Conservation (phyloP, 2,888 invertebrate genomes). For the Sicus ferrugineus region DNA sequence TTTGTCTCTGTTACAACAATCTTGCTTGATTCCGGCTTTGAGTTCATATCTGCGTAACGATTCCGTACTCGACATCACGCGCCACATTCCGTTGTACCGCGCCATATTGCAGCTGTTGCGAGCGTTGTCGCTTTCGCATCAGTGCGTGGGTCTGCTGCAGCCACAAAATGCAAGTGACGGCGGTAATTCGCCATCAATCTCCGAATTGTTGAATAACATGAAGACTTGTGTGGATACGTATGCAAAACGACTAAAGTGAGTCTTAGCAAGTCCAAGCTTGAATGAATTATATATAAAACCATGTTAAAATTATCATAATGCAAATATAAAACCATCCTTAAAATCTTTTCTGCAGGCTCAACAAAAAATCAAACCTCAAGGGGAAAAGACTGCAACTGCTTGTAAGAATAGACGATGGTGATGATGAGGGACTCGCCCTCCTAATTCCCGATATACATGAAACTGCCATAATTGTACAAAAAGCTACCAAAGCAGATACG, state of each 20-base stretch:
- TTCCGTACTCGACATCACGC: conserved; percentile 96
- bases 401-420: conserved; percentile 73
- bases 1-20: conserved; percentile 78
- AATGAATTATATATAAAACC: no score
- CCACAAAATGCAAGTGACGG: conserved; percentile 66
- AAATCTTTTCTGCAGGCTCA: conserved; percentile 67
- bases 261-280: conserved; percentile 30
- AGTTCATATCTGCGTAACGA: conserved; percentile 93
- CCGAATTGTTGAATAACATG: conserved; percentile 84
- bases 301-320: no score
- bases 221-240: conserved; percentile 91
- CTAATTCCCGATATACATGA: conserved; percentile 90
- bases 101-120: conserved; percentile 83
- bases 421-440: conserved; percentile 87
- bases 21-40: conserved; percentile 86
- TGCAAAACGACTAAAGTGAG: conserved; percentile 81
- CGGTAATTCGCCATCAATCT: conserved; percentile 71
- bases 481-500: conserved; percentile 57
- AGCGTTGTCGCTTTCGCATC: conserved; percentile 73
- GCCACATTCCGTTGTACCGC: conserved; percentile 92
- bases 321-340: no score
- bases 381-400: conserved; percentile 63
- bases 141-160: conserved; percentile 72
- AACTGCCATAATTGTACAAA: conserved; percentile 61
- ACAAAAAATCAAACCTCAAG: conserved; percentile 69